Percentiles rank a stretch among this genome's conserved stretches.
These are phyloP conservation scores for Dryococelus australis DNA, from an alignment of 2,888 invertebrate species.

Conservation along the genomic window DNA sequence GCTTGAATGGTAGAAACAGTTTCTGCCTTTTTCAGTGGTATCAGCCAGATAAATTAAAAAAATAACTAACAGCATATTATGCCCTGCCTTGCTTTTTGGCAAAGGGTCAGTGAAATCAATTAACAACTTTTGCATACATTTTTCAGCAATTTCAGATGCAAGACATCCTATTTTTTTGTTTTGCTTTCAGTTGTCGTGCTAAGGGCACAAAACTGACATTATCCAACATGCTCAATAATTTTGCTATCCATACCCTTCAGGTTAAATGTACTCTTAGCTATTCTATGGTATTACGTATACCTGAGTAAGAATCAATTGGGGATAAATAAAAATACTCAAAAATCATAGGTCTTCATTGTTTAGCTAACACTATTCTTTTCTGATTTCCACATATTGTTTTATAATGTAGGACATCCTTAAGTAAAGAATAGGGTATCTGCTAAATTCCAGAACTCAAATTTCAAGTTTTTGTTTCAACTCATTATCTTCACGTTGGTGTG, in stretches of 20 bases:
- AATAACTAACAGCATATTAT: background rate
- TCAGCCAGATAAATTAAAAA: background rate
- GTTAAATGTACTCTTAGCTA: background rate
- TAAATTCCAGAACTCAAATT: background rate
- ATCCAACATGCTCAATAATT: background rate
- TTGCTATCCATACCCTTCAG: background rate
- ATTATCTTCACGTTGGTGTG: background rate
- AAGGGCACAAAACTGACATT: background rate
- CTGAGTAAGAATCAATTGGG: background rate
- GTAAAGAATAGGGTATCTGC: background rate
- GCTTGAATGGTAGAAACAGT: background rate
- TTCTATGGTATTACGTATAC: background rate
- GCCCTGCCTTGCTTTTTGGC: background rate
- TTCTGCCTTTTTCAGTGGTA: background rate
- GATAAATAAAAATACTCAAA: constrained; percentile 20
- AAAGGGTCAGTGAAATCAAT: background rate
- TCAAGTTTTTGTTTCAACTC: background rate
- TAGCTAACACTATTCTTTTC: background rate
- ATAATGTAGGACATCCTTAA: background rate
- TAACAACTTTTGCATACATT: background rate
- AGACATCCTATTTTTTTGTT: background rate
- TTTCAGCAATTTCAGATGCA: background rate
- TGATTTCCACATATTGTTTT: background rate
- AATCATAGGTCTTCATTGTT: background rate
- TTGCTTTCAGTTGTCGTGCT: background rate